Base-by-base conservation (phyloP, 2,888 invertebrate species). In the Philaethria dido region DNA sequence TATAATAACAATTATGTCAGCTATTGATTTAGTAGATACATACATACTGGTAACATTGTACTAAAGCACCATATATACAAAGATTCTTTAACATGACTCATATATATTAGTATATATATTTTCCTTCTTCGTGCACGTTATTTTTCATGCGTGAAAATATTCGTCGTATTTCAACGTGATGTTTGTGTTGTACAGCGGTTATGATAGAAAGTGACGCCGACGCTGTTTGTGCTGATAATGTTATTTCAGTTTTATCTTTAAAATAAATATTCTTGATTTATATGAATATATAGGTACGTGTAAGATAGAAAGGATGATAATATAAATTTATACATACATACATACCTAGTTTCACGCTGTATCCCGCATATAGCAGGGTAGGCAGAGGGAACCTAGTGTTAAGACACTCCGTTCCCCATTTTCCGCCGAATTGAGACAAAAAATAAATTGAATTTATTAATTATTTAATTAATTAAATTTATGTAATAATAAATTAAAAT, bases 41-140 rank as follows among this genome's bases (percentile, higher is more conserved):
- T 48, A 48, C 5, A 8, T 50, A 29, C 25, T 25, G n/a, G 11
- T 44, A 44, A 16, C 44, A 44, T 44, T 29, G 29, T 52, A 8
- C 8, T 11, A 39, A 39, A 33, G 33, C 8, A 39, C 39, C 64
- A 55, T 60, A 16, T 44, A 62, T 59, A 66, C 52, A 3, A 16
- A 39, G 8, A 62, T 45, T 39, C 60, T 60, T 42, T 64, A 71
- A 39, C 73, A 67, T 69, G 69, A 73, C 60, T 66, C 54, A 74
- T 68, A 63, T 69, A 69, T 29, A 66, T 67, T 82, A 78, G 80
- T 79, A 85, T 84, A 82, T 78, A 82, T 78, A 86, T 86, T 79
- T 69, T 69, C 69, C 75, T 77, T 75, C 72, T 81, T 78, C 75
- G 77, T 76, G 77, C 74, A 64, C 61, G 59, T 47, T 63, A 59